Conservation (phyloP, 2,888 invertebrate species). For the Cremastinae sp. region DNA sequence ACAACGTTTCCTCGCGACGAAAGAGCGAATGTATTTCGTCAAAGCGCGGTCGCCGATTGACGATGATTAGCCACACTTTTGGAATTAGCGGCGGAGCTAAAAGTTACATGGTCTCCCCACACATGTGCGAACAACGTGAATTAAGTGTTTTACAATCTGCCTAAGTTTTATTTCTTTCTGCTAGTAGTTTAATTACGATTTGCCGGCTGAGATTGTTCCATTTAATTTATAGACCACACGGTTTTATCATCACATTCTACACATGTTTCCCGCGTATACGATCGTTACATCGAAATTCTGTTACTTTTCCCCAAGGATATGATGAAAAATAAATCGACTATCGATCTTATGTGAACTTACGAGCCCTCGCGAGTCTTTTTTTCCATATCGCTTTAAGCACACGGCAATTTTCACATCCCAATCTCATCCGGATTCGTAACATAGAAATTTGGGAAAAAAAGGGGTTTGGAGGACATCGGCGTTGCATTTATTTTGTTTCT, state of each 20-base stretch:
- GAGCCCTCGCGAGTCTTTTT: slow-evolving; percentile 21
- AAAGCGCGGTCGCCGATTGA: neutral
- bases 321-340: slow-evolving; percentile 17
- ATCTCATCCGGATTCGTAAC: slow-evolving; percentile 58
- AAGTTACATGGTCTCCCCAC: slow-evolving; percentile 81
- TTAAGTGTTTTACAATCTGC: slow-evolving; percentile 76
- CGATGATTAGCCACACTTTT: slow-evolving; percentile 46
- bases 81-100: slow-evolving; percentile 78
- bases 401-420: too few relatives aligned
- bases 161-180: slow-evolving; percentile 62
- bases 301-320: neutral
- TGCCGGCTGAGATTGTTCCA: slow-evolving; percentile 60
- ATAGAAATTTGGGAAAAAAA: slow-evolving; percentile 7
- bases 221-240: slow-evolving; percentile 16
- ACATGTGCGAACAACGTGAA: slow-evolving; percentile 80
- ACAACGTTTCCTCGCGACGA: slow-evolving; percentile 25
- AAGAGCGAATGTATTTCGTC: slow-evolving; percentile 25
- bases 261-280: slow-evolving; percentile 16
- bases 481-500: slow-evolving; percentile 52
- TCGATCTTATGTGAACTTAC: too few relatives aligned
- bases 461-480: slow-evolving; percentile 52
- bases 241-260: slow-evolving; percentile 59
- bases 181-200: slow-evolving; percentile 63
- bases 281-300: neutral
- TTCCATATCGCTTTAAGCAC: neutral